phyloP scores from a whole-genome alignment of 1,140 invertebrate species.

The Zaprionus vittiger region DNA sequence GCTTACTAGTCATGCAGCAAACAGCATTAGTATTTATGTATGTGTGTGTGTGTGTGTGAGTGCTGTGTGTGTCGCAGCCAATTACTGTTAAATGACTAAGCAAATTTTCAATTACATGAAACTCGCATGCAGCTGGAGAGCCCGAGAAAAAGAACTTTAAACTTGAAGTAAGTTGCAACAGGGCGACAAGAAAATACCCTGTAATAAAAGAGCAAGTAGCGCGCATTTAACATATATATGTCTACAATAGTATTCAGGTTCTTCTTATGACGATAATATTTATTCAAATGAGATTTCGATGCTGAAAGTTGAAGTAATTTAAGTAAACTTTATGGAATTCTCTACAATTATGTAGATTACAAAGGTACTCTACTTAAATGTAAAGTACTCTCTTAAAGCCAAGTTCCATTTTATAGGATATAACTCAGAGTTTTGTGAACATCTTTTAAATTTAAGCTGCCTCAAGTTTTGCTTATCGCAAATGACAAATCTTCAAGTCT shows the following conservation, averaged over 20 bases:
- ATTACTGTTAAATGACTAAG: constrained; percentile 32
- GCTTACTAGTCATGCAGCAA: constrained; percentile 7
- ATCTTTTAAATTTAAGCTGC: constrained; percentile 37
- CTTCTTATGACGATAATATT: too few species aligned
- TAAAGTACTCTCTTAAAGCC: too few species aligned
- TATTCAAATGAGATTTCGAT: too few species aligned
- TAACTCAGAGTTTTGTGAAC: not conserved
- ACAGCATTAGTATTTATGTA: not conserved
- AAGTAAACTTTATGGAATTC: too few species aligned
- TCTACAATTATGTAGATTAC: too few species aligned
- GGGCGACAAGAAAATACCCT: not conserved
- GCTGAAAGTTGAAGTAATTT: too few species aligned
- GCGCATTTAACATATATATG: not conserved
- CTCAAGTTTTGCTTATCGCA: constrained; percentile 57
- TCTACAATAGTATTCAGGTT: too few species aligned
- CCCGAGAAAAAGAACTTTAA: not conserved
- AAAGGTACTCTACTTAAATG: too few species aligned
- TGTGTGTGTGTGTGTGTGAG: constrained; percentile 3
- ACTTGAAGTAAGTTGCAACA: too few species aligned
- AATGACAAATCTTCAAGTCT: constrained; percentile 70
- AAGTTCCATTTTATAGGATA: not conserved
- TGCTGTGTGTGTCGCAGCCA: constrained; percentile 20
- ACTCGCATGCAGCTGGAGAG: not conserved
- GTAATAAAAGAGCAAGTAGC: too few species aligned
- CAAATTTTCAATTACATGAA: constrained; percentile 44